Conservation (phyloP, 2,888 invertebrate genomes). For the Strigamia crassipes region DNA sequence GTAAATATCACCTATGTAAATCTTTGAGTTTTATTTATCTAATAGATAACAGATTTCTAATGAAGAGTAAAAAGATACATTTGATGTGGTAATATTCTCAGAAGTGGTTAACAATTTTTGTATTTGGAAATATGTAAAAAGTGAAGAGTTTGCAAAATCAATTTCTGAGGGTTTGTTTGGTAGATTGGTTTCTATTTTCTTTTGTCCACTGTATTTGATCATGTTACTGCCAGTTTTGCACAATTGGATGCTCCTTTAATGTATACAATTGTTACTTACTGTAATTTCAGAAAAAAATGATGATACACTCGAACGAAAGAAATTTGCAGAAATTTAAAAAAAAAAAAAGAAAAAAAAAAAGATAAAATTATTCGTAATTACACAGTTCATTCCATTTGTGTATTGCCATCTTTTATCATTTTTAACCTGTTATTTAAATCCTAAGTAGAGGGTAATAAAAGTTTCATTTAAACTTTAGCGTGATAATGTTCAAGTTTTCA, state of each 20-base stretch:
- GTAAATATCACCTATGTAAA: not conserved
- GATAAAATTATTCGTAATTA: constrained; percentile 15
- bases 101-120: not conserved
- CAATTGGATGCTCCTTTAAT: constrained; percentile 31
- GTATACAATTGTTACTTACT: not conserved
- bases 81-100: not conserved
- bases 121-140: too few relatives aligned
- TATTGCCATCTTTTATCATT: constrained; percentile 14
- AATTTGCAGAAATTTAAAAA: constrained; percentile 14
- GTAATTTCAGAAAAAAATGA: not conserved
- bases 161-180: too few relatives aligned
- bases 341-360: too few relatives aligned
- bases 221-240: constrained; percentile 35
- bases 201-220: not conserved
- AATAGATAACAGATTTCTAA: too few relatives aligned
- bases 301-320: not conserved
- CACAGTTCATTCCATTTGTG: constrained; percentile 22
- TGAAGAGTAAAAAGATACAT: not conserved
- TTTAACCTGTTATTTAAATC: constrained; percentile 20
- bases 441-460: constrained; percentile 13
- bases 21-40: too few relatives aligned
- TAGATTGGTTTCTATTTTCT: not conserved
- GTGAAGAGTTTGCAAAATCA: too few relatives aligned
- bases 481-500: constrained; percentile 14
- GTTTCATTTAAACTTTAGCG: not conserved